These are phyloP conservation scores for Ypsolopha sequella DNA, from an alignment of 2,888 invertebrate species.

Conservation along the genomic window DNA sequence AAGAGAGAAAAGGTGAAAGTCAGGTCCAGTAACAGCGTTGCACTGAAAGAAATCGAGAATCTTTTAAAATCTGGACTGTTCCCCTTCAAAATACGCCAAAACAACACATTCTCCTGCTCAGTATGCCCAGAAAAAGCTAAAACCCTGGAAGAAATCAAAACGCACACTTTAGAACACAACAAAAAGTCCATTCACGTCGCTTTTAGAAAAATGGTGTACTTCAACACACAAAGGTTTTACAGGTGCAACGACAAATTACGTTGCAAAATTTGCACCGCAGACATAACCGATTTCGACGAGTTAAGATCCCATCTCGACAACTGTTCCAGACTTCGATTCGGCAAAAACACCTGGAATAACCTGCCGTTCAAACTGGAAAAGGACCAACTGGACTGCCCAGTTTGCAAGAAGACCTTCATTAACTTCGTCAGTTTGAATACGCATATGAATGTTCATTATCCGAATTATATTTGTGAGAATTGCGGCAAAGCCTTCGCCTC, in stretches of 20 bases:
- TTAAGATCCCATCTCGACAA: slow-evolving; percentile 37
- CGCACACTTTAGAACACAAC: slow-evolving; percentile 37
- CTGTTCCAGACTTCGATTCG: slow-evolving; percentile 30
- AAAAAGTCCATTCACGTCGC: slow-evolving; percentile 36
- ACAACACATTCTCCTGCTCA: slow-evolving; percentile 32
- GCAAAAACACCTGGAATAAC: slow-evolving; percentile 31
- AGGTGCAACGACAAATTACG: slow-evolving; percentile 25
- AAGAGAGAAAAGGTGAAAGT: neutral
- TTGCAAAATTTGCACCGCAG: slow-evolving; percentile 47
- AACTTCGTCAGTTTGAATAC: slow-evolving; percentile 56
- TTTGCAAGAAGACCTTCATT: slow-evolving; percentile 49
- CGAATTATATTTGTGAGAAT: slow-evolving; percentile 60
- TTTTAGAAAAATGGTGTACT: slow-evolving; percentile 48
- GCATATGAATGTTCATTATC: slow-evolving; percentile 66
- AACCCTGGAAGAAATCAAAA: slow-evolving; percentile 36
- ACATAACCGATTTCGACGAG: slow-evolving; percentile 33
- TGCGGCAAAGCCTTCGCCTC: slow-evolving; percentile 69
- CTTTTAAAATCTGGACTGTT: slow-evolving; percentile 43
- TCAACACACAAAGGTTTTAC: slow-evolving; percentile 40
- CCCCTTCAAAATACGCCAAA: slow-evolving; percentile 50
- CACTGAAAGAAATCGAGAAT: slow-evolving; percentile 28
- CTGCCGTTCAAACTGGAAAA: slow-evolving; percentile 57
- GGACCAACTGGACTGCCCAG: slow-evolving; percentile 53
- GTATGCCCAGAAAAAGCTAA: slow-evolving; percentile 40
- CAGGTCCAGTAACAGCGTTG: neutral